Evolutionary conservation across 2,888 invertebrate species (phyloP).

Genomic region (Andrena dorsata): DNA sequence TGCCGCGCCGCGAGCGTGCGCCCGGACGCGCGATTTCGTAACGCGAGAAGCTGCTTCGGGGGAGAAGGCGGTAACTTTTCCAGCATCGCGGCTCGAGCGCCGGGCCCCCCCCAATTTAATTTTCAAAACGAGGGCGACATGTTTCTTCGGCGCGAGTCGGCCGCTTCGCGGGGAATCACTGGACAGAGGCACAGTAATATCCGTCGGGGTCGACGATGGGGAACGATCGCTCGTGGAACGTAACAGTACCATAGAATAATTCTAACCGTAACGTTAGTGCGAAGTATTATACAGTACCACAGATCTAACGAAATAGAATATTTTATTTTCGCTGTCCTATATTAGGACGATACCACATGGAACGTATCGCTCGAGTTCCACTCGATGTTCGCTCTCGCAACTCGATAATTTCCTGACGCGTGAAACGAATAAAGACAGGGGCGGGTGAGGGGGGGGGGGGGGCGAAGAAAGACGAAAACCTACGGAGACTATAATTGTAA

Average conservation of each 20-base stretch:
- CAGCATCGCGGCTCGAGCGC: too few relatives aligned
- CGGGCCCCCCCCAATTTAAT: too few relatives aligned
- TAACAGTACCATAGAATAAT: constrained; percentile 28
- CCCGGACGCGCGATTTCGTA: too few relatives aligned
- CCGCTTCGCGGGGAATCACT: too few relatives aligned
- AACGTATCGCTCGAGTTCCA: constrained; percentile 14
- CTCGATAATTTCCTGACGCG: constrained; percentile 2
- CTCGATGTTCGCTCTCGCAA: constrained; percentile 5
- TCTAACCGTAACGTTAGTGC: constrained; percentile 18
- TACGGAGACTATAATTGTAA: background rate
- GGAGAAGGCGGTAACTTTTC: too few relatives aligned
- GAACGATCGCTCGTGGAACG: constrained; percentile 14
- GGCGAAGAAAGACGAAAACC: background rate
- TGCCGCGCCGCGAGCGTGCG: too few relatives aligned
- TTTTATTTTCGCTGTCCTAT: constrained; percentile 42
- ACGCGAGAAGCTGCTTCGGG: too few relatives aligned
- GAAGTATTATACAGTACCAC: constrained; percentile 26
- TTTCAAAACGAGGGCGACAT: too few relatives aligned
- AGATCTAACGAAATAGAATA: constrained; percentile 29
- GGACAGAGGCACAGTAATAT: background rate
- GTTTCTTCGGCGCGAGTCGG: too few relatives aligned
- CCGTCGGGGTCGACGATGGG: background rate
- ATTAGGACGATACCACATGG: constrained; percentile 41
- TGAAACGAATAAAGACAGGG: background rate
- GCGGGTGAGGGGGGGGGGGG: background rate